Evolutionary conservation across 1,140 invertebrate genomes (phyloP).

Genomic region (Thaumetopoea pityocampa): DNA sequence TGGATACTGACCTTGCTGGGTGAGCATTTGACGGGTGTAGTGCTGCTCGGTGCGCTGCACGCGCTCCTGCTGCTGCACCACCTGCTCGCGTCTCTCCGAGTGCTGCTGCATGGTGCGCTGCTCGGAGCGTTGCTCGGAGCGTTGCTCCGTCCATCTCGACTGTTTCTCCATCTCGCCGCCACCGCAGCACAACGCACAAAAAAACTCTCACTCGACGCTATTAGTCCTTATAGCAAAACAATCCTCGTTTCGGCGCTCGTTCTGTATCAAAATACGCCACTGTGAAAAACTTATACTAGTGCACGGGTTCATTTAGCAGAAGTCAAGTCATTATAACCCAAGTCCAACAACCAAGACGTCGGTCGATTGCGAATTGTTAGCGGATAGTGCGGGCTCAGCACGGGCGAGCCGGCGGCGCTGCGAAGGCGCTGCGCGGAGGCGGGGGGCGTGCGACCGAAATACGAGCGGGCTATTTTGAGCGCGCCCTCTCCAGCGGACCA

Average conservation of each 20-base stretch:
- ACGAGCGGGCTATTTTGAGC: conserved; percentile 65
- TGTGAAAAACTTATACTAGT: conserved; percentile 71
- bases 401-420: conserved; percentile 56
- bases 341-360: conserved; percentile 90
- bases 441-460: conserved; percentile 60
- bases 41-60: conserved; percentile 84
- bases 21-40: conserved; percentile 85
- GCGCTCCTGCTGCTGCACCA: conserved; percentile 79
- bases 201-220: conserved; percentile 67
- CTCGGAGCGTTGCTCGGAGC: conserved; percentile 73
- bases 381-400: conserved; percentile 78
- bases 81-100: conserved; percentile 73
- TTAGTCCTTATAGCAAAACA: conserved; percentile 46
- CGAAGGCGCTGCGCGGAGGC: conserved; percentile 26
- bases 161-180: conserved; percentile 59
- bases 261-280: conserved; percentile 56
- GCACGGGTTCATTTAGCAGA: conserved; percentile 83
- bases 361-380: conserved; percentile 90
- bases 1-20: conserved; percentile 83
- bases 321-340: conserved; percentile 90
- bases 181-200: conserved; percentile 60
- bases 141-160: conserved; percentile 77
- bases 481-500: no score
- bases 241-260: conserved; percentile 47
- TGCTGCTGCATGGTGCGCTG: conserved; percentile 78